Conservation (phyloP, 2,113 vertebrate species). For the Anguilla japonica region DNA sequence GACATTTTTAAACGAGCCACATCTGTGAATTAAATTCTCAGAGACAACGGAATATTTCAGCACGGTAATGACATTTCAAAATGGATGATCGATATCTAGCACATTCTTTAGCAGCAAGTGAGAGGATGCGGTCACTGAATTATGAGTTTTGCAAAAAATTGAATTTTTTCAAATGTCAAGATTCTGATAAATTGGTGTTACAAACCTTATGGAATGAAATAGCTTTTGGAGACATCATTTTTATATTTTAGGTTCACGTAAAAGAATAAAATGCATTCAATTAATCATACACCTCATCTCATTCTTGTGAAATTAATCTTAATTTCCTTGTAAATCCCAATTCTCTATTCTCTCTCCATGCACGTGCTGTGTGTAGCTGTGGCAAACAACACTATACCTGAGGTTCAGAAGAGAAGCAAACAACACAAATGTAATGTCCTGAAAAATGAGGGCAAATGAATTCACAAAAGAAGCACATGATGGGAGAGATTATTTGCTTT, state of each 20-base stretch:
- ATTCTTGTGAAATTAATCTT: not conserved
- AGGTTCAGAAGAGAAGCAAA: no score
- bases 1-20: not conserved
- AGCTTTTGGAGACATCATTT: not conserved
- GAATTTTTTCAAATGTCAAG: not conserved
- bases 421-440: no score
- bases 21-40: not conserved
- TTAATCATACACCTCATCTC: not conserved
- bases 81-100: not conserved
- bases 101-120: not conserved
- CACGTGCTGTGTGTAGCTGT: not conserved
- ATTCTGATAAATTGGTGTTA: not conserved
- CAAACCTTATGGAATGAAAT: not conserved
- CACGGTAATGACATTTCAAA: not conserved
- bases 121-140: not conserved
- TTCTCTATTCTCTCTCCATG: not conserved
- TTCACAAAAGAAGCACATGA: no score
- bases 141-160: not conserved
- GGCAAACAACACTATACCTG: no score
- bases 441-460: no score
- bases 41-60: not conserved
- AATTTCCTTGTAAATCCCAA: not conserved
- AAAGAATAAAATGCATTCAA: not conserved
- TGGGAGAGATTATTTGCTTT: not conserved
- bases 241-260: not conserved